phyloP scores from a whole-genome alignment of 2,888 invertebrate species.

The Perithous albicinctus region DNA sequence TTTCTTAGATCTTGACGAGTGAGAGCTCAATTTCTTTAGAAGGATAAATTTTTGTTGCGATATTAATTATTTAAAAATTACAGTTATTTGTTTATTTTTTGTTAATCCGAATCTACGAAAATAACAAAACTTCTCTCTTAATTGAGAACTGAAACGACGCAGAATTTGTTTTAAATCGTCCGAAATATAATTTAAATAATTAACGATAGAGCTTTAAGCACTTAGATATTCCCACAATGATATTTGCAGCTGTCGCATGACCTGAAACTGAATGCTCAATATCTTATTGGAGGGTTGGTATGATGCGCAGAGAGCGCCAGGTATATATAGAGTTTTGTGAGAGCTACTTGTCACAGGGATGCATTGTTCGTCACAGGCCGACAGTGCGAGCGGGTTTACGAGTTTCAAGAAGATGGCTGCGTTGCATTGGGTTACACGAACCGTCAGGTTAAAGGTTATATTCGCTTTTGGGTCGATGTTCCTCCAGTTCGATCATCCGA shows the following conservation, averaged over 20 bases:
- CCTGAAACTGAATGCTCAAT: neutral
- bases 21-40: too few species aligned
- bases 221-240: too few species aligned
- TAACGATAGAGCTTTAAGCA: too few species aligned
- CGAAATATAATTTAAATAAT: too few species aligned
- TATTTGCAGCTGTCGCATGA: slow-evolving; percentile 6
- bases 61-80: too few species aligned
- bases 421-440: neutral
- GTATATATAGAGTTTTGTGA: slow-evolving; percentile 4
- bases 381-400: neutral
- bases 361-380: neutral
- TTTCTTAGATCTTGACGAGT: too few species aligned
- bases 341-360: neutral
- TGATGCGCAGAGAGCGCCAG: neutral
- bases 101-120: too few species aligned
- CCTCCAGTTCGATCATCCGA: neutral
- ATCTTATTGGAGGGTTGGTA: neutral
- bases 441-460: neutral
- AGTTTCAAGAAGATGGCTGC: neutral
- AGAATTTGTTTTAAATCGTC: too few species aligned
- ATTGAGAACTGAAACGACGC: too few species aligned
- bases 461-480: neutral
- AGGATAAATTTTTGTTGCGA: too few species aligned
- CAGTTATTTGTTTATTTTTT: too few species aligned
- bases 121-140: too few species aligned